Evolutionary conservation across 1,140 invertebrate species (phyloP).

Genomic region (Pseudomyrmex cubaensis): DNA sequence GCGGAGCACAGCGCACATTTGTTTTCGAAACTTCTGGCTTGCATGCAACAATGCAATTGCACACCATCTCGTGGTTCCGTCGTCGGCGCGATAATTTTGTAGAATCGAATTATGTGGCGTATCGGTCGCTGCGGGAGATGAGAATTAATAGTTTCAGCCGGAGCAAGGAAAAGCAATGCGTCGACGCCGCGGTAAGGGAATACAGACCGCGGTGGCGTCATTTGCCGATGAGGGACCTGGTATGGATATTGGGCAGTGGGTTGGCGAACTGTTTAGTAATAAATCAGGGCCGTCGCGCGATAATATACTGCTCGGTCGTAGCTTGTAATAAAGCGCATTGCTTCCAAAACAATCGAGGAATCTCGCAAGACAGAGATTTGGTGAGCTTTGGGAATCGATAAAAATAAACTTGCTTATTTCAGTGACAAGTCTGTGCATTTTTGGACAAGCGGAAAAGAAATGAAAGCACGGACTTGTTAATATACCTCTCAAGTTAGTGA

Average conservation of each 20-base stretch:
- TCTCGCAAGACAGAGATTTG: slow-evolving; percentile 30
- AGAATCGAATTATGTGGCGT: slow-evolving; percentile 78
- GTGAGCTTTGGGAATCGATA: neutral
- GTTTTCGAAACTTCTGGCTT: slow-evolving; percentile 31
- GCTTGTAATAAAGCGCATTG: slow-evolving; percentile 72
- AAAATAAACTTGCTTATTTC: neutral
- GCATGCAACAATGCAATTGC: slow-evolving; percentile 47
- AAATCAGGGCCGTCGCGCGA: slow-evolving; percentile 75
- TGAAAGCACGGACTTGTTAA: neutral
- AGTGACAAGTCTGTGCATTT: neutral
- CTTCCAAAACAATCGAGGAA: slow-evolving; percentile 48
- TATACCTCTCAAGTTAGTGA: neutral
- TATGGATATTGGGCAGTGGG: slow-evolving; percentile 78
- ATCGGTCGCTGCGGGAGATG: slow-evolving; percentile 68
- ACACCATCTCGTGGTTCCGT: slow-evolving; percentile 38
- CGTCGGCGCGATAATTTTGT: slow-evolving; percentile 41
- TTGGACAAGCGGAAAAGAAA: neutral
- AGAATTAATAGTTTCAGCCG: slow-evolving; percentile 82
- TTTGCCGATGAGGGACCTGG: slow-evolving; percentile 59
- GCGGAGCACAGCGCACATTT: too few species aligned
- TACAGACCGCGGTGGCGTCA: slow-evolving; percentile 31
- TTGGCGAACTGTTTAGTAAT: slow-evolving; percentile 75
- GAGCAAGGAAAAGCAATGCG: slow-evolving; percentile 71
- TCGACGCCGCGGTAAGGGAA: slow-evolving; percentile 35
- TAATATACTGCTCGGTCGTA: slow-evolving; percentile 80